Evolutionary conservation across 23 tunicate genomes (phyloP).

Genomic region (Corella eumyota): DNA sequence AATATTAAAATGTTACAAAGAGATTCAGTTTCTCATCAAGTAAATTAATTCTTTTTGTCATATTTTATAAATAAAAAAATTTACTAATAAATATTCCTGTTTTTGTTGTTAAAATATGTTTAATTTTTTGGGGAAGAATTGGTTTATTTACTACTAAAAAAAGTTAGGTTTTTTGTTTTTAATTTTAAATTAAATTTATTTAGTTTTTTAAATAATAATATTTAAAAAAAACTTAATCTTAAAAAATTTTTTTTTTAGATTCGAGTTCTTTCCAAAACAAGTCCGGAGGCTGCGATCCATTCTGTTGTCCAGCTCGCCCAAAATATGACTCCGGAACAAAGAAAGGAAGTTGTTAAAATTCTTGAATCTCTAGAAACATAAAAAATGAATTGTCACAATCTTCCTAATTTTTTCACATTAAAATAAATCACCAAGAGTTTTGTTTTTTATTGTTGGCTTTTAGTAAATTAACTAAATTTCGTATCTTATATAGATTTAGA

Average conservation of each 20-base stretch:
- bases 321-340: constrained; percentile 29
- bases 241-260: constrained; percentile 12
- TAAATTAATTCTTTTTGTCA: constrained; percentile 2
- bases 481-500: too few relatives aligned
- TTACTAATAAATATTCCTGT: background rate
- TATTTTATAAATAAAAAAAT: background rate
- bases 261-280: constrained; percentile 22
- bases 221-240: background rate
- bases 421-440: too few relatives aligned
- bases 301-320: constrained; percentile 72
- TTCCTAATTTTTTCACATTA: too few relatives aligned
- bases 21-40: constrained; percentile 75
- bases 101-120: background rate
- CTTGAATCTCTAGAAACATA: constrained; percentile 5
- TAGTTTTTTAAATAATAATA: background rate
- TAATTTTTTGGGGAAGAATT: too few relatives aligned
- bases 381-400: too few relatives aligned
- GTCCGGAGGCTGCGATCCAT: constrained; percentile 64
- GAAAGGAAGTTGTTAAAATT: constrained; percentile 28
- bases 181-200: too few relatives aligned
- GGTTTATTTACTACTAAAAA: too few relatives aligned
- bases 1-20: constrained; percentile 70
- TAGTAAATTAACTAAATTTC: too few relatives aligned
- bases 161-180: too few relatives aligned
- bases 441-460: too few relatives aligned